Evolutionary conservation across 2,113 vertebrate genomes (phyloP).

Genomic region (Athene cunicularia): DNA sequence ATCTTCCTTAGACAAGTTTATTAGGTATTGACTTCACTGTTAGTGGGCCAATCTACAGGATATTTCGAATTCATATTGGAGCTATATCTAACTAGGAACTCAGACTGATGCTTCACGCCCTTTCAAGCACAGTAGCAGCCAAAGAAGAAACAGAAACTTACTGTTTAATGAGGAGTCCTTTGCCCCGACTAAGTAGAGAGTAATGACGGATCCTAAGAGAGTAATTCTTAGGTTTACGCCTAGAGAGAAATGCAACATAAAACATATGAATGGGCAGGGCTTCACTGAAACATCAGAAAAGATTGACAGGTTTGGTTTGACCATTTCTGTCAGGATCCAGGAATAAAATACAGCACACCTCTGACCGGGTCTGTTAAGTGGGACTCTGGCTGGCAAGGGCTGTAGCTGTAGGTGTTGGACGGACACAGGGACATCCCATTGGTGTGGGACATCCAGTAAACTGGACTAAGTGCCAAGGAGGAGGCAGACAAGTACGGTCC

Average conservation of each 20-base stretch:
- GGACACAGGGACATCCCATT: background rate
- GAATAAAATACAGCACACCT: background rate
- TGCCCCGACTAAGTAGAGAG: background rate
- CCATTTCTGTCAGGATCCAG: background rate
- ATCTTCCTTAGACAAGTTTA: background rate
- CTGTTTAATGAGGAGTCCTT: background rate
- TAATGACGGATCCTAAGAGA: background rate
- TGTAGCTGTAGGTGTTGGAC: background rate
- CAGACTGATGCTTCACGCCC: background rate
- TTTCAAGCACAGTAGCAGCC: background rate
- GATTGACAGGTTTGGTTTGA: background rate
- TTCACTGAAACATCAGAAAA: background rate
- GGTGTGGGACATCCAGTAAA: background rate
- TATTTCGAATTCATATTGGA: background rate
- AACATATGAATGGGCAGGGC: background rate
- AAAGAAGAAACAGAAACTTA: background rate
- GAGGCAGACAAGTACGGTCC: background rate
- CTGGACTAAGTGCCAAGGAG: background rate
- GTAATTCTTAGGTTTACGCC: background rate
- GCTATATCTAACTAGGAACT: background rate
- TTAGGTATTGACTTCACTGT: background rate
- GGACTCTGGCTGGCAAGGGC: fast-evolving
- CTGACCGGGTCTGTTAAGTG: background rate
- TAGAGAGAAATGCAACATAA: background rate
- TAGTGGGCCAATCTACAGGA: background rate